Evolutionary conservation across 2,888 invertebrate genomes (phyloP).

Genomic region (Himalopsyche japonica): DNA sequence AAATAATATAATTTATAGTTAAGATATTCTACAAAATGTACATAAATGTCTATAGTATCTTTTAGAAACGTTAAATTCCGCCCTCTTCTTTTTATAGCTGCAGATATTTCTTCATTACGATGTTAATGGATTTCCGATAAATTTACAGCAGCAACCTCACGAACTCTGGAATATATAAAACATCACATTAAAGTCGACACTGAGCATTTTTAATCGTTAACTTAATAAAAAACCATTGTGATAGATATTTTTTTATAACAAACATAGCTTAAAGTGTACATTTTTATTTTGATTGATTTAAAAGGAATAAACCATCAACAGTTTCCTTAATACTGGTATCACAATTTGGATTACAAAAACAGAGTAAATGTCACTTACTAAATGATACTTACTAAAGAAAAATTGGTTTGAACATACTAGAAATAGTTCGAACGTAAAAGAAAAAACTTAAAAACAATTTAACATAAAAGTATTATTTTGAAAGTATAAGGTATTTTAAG

Average conservation of each 20-base stretch:
- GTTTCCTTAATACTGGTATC: too few species aligned
- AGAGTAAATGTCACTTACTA: too few species aligned
- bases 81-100: background rate
- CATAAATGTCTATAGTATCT: background rate
- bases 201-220: background rate
- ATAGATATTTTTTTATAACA: background rate
- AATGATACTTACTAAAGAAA: too few species aligned
- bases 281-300: too few species aligned
- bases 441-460: too few species aligned
- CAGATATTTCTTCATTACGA: background rate
- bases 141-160: slow-evolving; percentile 62
- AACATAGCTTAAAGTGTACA: background rate
- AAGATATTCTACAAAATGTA: slow-evolving; percentile 10
- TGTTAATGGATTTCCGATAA: background rate
- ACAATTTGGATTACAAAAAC: too few species aligned
- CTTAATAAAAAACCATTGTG: background rate
- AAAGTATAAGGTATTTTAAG: too few species aligned
- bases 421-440: too few species aligned
- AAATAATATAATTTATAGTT: background rate
- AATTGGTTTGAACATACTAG: too few species aligned
- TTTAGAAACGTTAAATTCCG: background rate
- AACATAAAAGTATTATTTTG: too few species aligned
- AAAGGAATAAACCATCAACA: too few species aligned
- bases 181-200: slow-evolving; percentile 9
- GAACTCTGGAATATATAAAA: slow-evolving; percentile 58